A percentile compares a stretch with the other conserved stretches of the same genome.
Evolutionary conservation across 2,113 vertebrate genomes (phyloP).

Genomic region (Cinclus mexicanus): DNA sequence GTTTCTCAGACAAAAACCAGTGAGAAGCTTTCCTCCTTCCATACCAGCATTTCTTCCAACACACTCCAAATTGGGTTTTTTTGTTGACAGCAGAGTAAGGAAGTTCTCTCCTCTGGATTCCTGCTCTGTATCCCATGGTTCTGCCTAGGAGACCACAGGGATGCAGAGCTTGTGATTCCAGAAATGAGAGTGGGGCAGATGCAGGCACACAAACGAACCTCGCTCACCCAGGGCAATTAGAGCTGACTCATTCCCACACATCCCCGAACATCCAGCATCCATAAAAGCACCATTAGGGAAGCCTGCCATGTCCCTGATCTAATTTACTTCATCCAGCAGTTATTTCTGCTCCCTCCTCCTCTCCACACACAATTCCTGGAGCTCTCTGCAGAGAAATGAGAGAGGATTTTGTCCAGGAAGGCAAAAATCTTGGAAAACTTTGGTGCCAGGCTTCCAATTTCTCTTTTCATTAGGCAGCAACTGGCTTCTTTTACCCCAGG

Average conservation of each 20-base stretch:
- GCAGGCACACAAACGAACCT: not conserved
- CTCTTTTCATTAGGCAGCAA: slow-evolving; percentile 7
- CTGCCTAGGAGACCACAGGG: not conserved
- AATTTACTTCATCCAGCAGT: not conserved
- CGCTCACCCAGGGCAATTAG: not conserved
- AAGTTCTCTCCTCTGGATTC: not conserved
- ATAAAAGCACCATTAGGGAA: not conserved
- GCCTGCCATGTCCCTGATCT: not conserved
- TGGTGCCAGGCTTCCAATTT: not conserved
- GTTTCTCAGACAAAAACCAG: not conserved
- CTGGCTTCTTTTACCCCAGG: not conserved
- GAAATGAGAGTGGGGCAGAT: not conserved
- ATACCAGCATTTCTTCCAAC: not conserved
- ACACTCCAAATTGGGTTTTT: accelerated
- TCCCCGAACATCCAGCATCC: not conserved
- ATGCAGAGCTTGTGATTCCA: not conserved
- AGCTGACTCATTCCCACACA: not conserved
- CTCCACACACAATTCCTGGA: not conserved
- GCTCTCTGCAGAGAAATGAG: not conserved
- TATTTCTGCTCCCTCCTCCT: not conserved
- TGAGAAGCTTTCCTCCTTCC: not conserved
- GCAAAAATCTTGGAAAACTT: not conserved
- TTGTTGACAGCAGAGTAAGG: accelerated
- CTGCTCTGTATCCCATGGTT: not conserved
- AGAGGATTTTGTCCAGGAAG: not conserved